Percentiles rank a stretch among this genome's conserved stretches.
These are phyloP conservation scores for Mobula birostris DNA, from an alignment of 2,113 vertebrate genomes.

Conservation along the genomic window DNA sequence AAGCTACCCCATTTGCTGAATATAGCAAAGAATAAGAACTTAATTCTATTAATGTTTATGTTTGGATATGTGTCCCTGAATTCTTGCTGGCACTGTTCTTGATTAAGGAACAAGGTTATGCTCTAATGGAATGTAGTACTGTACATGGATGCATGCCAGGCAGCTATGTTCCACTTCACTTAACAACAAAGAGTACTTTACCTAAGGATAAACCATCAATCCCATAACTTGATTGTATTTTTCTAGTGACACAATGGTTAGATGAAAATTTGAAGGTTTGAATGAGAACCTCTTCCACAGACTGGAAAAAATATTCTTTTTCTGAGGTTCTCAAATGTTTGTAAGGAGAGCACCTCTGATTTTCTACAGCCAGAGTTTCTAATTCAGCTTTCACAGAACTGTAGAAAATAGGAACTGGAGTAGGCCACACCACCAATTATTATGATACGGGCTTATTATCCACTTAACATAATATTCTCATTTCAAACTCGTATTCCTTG, in stretches of 20 bases:
- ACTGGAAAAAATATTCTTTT: conserved; percentile 38
- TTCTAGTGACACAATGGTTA: too few species aligned
- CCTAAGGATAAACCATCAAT: neutral
- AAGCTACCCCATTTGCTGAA: neutral
- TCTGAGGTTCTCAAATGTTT: conserved; percentile 81
- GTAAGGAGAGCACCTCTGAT: conserved; percentile 90
- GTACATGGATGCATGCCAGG: neutral
- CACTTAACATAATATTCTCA: too few species aligned
- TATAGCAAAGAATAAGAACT: neutral
- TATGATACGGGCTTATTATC: too few species aligned
- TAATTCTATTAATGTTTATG: neutral
- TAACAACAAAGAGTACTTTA: neutral
- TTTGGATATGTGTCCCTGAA: neutral
- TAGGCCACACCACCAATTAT: too few species aligned
- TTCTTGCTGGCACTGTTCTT: neutral
- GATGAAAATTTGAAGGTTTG: neutral
- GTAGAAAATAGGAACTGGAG: too few species aligned
- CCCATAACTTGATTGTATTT: neutral
- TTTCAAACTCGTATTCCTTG: too few species aligned
- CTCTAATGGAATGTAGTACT: neutral
- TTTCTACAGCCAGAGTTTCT: conserved; percentile 93
- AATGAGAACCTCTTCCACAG: neutral
- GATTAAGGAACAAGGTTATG: neutral
- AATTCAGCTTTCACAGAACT: conserved; percentile 68
- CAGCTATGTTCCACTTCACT: neutral